Conservation (phyloP, 2,113 vertebrate genomes). For the Taurulus bubalis region DNA sequence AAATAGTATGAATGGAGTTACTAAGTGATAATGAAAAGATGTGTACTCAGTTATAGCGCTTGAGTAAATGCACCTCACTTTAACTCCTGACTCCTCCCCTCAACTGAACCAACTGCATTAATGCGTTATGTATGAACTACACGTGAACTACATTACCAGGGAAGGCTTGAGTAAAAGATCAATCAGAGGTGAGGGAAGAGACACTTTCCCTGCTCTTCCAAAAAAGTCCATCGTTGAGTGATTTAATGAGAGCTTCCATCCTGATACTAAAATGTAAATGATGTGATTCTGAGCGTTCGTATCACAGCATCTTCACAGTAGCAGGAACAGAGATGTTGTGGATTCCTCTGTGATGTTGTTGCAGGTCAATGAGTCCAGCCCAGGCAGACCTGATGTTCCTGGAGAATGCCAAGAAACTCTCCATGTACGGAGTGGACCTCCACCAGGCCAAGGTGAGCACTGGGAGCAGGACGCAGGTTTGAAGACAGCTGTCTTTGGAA, state of each 20-base stretch:
- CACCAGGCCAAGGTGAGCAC: conserved; percentile 94
- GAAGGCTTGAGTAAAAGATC: neutral
- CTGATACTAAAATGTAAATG: neutral
- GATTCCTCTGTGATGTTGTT: conserved; percentile 4
- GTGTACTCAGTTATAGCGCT: neutral
- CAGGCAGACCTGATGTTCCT: conserved; percentile 98
- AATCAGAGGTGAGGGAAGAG: neutral
- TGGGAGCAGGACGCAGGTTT: neutral
- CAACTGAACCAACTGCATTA: neutral
- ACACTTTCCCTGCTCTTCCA: neutral
- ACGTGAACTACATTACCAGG: neutral
- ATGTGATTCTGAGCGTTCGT: neutral
- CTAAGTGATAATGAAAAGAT: neutral
- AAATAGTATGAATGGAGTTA: neutral
- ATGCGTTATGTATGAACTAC: neutral
- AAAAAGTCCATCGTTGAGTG: neutral
- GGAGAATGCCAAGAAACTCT: conserved; percentile 98
- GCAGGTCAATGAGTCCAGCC: conserved; percentile 95
- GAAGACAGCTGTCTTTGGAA: neutral
- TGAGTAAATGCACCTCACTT: neutral
- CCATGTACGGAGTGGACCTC: conserved; percentile 98
- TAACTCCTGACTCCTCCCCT: neutral
- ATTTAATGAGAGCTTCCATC: neutral
- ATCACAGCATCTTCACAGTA: neutral
- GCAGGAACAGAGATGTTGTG: neutral